phyloP scores from a whole-genome alignment of 2,113 vertebrate genomes.

The Recurvirostra avosetta region DNA sequence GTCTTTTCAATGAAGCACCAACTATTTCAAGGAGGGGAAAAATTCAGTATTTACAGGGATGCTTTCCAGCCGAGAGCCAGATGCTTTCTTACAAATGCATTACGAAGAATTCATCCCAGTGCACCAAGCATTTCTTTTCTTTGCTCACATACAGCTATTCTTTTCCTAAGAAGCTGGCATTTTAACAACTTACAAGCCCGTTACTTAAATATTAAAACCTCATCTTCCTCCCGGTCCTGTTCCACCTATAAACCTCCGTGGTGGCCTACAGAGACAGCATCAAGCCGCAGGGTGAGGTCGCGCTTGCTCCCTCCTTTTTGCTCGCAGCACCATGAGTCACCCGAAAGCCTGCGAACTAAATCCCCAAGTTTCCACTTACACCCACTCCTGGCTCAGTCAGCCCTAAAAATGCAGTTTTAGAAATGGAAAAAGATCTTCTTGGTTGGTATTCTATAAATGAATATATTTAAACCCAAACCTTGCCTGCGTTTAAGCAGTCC shows the following conservation, averaged over 20 bases:
- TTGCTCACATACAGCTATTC: neutral
- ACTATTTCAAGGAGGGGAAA: neutral
- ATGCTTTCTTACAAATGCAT: neutral
- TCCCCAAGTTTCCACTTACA: neutral
- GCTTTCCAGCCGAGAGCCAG: neutral
- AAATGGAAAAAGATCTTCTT: neutral
- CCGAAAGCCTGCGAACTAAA: neutral
- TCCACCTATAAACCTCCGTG: neutral
- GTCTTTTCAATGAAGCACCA: neutral
- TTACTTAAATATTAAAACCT: neutral
- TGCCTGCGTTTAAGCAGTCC: neutral
- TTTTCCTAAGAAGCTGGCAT: neutral
- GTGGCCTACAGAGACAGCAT: neutral
- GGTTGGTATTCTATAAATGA: neutral
- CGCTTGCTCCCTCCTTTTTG: neutral
- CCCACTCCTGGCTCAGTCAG: neutral
- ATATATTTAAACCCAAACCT: neutral
- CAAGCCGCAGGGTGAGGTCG: neutral
- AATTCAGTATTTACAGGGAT: neutral
- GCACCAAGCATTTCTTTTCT: neutral
- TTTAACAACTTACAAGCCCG: neutral
- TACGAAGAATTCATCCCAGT: neutral
- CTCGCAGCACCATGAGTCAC: neutral
- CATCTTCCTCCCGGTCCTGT: neutral
- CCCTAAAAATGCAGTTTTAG: neutral